A percentile compares a stretch with the other conserved stretches of the same genome.
These are phyloP conservation scores for Oikopleura albicans DNA, from an alignment of 23 tunicate species.

Conservation along the genomic window DNA sequence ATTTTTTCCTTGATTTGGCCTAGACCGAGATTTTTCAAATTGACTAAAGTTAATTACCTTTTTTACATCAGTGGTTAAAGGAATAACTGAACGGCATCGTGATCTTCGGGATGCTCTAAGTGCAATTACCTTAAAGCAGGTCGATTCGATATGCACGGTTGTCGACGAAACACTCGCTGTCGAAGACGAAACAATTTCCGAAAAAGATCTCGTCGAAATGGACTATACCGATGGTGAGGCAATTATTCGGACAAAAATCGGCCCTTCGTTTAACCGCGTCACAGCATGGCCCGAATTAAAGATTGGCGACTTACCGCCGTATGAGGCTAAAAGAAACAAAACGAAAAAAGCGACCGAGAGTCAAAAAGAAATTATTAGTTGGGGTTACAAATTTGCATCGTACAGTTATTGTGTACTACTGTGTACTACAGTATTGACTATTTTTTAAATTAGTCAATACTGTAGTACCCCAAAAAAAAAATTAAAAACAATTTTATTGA, in stretches of 20 bases:
- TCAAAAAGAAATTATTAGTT: neutral
- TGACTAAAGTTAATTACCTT: too few relatives aligned
- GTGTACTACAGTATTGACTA: too few relatives aligned
- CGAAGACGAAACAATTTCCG: neutral
- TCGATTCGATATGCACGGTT: neutral
- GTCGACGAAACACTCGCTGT: neutral
- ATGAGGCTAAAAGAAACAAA: neutral
- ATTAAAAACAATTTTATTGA: too few relatives aligned
- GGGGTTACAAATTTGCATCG: too few relatives aligned
- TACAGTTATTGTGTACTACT: too few relatives aligned
- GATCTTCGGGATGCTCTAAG: neutral
- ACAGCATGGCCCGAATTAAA: neutral
- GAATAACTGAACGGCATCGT: neutral
- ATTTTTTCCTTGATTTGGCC: too few relatives aligned
- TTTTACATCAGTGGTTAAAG: too few relatives aligned
- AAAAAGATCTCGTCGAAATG: neutral
- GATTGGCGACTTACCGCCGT: neutral
- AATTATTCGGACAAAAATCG: neutral
- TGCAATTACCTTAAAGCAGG: neutral
- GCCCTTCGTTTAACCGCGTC: neutral
- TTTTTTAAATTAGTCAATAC: too few relatives aligned
- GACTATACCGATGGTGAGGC: neutral
- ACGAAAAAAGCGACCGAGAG: neutral
- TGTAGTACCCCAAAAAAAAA: too few relatives aligned
- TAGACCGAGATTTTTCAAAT: too few relatives aligned